These are phyloP conservation scores for Fulmarus glacialis DNA, from an alignment of 2,113 vertebrate genomes.

Conservation along the genomic window DNA sequence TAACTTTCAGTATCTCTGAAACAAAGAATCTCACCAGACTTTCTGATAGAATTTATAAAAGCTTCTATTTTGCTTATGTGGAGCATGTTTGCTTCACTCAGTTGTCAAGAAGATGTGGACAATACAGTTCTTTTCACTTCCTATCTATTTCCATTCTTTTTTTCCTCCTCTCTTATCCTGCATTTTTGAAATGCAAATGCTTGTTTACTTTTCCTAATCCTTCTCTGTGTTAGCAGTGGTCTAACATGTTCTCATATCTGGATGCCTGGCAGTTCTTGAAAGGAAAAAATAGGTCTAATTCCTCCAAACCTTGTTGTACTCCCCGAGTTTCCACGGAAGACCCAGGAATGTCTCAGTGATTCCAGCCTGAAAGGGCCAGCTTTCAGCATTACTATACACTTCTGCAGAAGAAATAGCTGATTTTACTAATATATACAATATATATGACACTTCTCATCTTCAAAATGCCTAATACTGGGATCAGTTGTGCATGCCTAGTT, in stretches of 20 bases:
- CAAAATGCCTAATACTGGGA: background rate
- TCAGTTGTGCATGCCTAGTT: background rate
- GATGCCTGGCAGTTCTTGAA: background rate
- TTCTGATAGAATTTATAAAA: background rate
- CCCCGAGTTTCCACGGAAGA: background rate
- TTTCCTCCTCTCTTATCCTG: background rate
- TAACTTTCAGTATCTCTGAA: background rate
- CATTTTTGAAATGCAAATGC: background rate
- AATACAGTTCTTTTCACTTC: background rate
- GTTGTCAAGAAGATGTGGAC: background rate
- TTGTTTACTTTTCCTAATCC: background rate
- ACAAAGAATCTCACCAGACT: background rate
- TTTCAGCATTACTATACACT: background rate
- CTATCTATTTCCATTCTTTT: background rate
- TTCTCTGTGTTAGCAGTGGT: background rate
- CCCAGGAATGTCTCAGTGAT: background rate
- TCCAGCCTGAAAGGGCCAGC: rapidly evolving
- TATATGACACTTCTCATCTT: background rate
- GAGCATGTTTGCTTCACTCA: background rate
- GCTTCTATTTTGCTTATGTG: background rate
- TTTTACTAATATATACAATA: background rate
- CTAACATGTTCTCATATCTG: background rate
- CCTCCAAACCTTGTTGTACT: background rate
- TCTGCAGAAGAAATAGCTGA: background rate
- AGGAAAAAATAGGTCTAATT: background rate